Evolutionary conservation across 2,888 invertebrate genomes (phyloP).

Genomic region (Tipula vernalis): DNA sequence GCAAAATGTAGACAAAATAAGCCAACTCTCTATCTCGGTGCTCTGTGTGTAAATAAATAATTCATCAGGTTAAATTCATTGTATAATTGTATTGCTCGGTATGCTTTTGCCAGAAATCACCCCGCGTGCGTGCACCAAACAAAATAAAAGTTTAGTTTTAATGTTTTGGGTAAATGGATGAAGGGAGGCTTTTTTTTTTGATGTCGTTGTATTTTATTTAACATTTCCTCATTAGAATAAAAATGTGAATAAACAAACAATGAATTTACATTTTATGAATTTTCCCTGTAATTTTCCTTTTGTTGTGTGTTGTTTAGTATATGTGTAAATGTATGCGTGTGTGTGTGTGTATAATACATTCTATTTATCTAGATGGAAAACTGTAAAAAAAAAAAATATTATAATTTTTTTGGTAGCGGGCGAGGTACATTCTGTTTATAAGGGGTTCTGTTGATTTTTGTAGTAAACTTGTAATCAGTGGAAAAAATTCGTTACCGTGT

Average conservation of each 20-base stretch:
- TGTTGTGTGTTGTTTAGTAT: neutral
- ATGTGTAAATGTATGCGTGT: neutral
- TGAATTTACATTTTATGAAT: neutral
- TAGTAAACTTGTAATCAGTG: neutral
- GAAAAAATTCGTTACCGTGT: neutral
- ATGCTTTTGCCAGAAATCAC: neutral
- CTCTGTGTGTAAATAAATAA: neutral
- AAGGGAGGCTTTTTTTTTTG: neutral
- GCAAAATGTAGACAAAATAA: neutral
- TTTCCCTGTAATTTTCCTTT: neutral
- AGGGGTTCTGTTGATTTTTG: neutral
- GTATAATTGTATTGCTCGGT: neutral
- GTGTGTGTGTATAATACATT: neutral
- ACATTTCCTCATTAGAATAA: slow-evolving; percentile 4
- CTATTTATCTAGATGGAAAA: neutral
- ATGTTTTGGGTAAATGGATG: neutral
- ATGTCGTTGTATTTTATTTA: neutral
- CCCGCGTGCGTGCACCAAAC: neutral
- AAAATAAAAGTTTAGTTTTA: neutral
- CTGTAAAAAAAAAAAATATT: neutral
- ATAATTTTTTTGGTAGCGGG: neutral
- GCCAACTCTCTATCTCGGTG: neutral
- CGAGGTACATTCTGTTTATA: neutral
- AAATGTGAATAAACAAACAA: neutral
- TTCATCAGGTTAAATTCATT: neutral